Evolutionary conservation across 2,797 vertebrate species (phyloP).

Genomic region (Sebastes vulpes): DNA sequence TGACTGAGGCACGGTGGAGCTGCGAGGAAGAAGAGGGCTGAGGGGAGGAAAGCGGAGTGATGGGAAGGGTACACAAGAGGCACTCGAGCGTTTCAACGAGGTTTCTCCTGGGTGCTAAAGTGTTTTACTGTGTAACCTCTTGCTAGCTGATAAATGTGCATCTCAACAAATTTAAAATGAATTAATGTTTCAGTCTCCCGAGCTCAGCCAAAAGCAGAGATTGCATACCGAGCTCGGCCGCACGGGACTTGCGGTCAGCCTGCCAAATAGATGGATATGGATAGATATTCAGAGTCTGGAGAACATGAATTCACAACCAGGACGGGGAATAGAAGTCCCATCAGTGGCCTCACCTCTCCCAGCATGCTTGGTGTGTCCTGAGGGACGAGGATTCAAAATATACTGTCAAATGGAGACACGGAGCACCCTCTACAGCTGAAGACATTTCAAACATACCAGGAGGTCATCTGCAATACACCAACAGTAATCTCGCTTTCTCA

Average conservation of each 20-base stretch:
- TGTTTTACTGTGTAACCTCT: conserved; percentile 54
- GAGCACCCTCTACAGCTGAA: conserved; percentile 55
- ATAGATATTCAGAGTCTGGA: conserved; percentile 76
- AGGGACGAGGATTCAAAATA: conserved; percentile 78
- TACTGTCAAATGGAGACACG: conserved; percentile 72
- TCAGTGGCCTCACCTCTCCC: conserved; percentile 84
- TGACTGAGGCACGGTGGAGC: conserved; percentile 32
- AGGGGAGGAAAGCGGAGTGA: conserved; percentile 43
- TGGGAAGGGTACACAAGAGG: conserved; percentile 50
- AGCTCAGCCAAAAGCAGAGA: conserved; percentile 58
- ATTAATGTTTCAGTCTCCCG: conserved; percentile 59
- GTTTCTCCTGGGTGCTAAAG: conserved; percentile 55
- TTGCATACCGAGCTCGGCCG: conserved; percentile 65
- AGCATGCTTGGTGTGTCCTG: conserved; percentile 77
- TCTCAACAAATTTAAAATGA: conserved; percentile 65
- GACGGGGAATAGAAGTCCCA: conserved; percentile 83
- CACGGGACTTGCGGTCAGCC: conserved; percentile 63
- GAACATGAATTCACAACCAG: conserved; percentile 84
- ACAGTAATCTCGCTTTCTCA: conserved; percentile 38
- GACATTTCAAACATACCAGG: conserved; percentile 54
- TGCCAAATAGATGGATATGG: conserved; percentile 79
- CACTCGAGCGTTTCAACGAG: conserved; percentile 51
- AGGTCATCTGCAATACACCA: conserved; percentile 50
- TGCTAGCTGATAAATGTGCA: conserved; percentile 66
- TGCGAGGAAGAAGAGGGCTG: conserved; percentile 20